Percentiles rank a stretch among this genome's conserved stretches.
These are phyloP conservation scores for Ellobius talpinus DNA, from an alignment of 2,113 vertebrate species.

Conservation along the genomic window DNA sequence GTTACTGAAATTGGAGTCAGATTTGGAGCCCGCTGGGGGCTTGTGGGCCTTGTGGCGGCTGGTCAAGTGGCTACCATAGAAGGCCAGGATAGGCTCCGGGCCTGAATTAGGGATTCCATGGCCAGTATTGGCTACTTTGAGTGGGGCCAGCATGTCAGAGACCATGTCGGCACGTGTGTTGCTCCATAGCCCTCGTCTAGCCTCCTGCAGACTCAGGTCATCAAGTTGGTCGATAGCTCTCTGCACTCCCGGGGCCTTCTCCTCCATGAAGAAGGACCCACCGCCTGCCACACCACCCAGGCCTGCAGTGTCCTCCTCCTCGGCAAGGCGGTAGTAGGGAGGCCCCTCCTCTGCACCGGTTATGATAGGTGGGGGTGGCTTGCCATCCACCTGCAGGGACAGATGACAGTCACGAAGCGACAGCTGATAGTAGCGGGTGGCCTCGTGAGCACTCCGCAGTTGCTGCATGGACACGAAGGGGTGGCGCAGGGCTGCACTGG, in stretches of 20 bases:
- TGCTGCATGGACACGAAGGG: constrained; percentile 86
- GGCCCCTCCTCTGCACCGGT: accelerated
- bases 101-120: background rate
- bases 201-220: constrained; percentile 79
- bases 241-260: constrained; percentile 61
- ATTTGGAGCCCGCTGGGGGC: background rate
- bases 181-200: constrained; percentile 18
- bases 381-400: constrained; percentile 73
- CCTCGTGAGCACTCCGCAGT: constrained; percentile 74
- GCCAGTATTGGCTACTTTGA: background rate
- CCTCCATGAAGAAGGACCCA: constrained; percentile 58
- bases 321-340: constrained; percentile 6
- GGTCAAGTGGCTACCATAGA: constrained; percentile 63
- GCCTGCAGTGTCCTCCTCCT: constrained; percentile 61
- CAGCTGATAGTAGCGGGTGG: constrained; percentile 84
- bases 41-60: constrained; percentile 58
- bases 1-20: constrained; percentile 53
- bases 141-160: constrained; percentile 17
- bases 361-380: accelerated
- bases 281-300: background rate
- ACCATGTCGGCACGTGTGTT: background rate
- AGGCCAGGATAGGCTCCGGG: constrained; percentile 78
- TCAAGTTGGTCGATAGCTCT: constrained; percentile 80
- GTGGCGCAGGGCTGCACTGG: constrained; percentile 85
- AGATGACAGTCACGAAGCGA: constrained; percentile 72